Base-by-base conservation (phyloP, 2,888 invertebrate species). In the Polia nebulosa region DNA sequence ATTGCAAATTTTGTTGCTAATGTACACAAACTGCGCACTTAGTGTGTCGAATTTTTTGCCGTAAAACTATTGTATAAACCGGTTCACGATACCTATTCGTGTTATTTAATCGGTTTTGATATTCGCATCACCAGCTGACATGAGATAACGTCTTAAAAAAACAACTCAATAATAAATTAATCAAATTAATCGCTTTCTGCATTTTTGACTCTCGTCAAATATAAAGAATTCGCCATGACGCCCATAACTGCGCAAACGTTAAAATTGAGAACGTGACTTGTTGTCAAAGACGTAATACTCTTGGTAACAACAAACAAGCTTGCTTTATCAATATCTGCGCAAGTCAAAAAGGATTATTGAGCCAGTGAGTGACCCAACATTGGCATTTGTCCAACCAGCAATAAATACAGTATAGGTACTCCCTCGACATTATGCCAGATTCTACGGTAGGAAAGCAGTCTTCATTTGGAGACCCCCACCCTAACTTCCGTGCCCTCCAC, bases 331-430 rank as follows among this genome's bases (percentile, higher is more conserved):
- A 51, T 34, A 74, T 51, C 32, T 32, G 56, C 64, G 76, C 59
- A 74, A 78, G 78, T 83, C 76, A 69, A 83, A 83, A 76, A 78
- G 62, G 87, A 85, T 86, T 78, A 84, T 80, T 80, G 81, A 84
- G 83, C 83, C 82, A 75, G 81, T 83, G 82, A 84, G 79, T 86
- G 82, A 85, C 85, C 83, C 72, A 73, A 65, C 70, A 70, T 84
- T 89, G 89, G 89, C 89, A 74, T 57, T 34, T 29, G 25, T 82
- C 88, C 89, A 89, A 87, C 52, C 53, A 60, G 62, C 47, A 53
- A 25, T 51, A 66, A 53, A 25, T 51, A 66, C 17, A 52, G 53
- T 45, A 44, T 67, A 49, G 44, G 49, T 47, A 39, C 39, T 59
- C 29, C 34, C 32, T 53, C 39, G 22, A 59, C 29, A 41, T 72